Evolutionary conservation across 2,888 invertebrate species (phyloP), one percentile per base, ranked within the genome.

Genomic region (Barypeithes pellucidus): DNA sequence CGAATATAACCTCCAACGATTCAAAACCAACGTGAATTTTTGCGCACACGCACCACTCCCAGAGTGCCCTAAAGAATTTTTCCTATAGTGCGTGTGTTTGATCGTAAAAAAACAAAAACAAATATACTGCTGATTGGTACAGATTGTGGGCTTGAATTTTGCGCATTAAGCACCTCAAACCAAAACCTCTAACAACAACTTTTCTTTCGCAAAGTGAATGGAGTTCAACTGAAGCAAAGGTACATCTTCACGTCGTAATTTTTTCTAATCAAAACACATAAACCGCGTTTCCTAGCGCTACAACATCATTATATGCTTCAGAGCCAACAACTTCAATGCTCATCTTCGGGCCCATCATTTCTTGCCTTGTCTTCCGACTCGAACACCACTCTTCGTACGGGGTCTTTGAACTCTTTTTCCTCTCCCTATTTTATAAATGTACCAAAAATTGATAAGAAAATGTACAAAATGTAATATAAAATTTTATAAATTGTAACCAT

Each of bases 321-420:
- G 60, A 60, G 60, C 52, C 68, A 69, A 62, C 68, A 69, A 62
- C 68, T 69, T 61, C 61, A 47, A 60, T 47, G 68, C 65, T 65
- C 65, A 65, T 65, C 65, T 65, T 65, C 36, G 16, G n/a, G 61
- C 57, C 60, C 39, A 54, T 67, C 67, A 67, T 67, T 54, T 67
- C 57, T 57, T 67, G 54, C 67, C 18, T 57, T 57, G 67, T 67
- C 67, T 67, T 67, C 67, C 67, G 67, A 54, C 67, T 67, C 57
- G 52, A 41, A 67, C 54, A 57, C 57, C 41, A 54, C 57, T 67
- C 67, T 65, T 11, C 36, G 47, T n/a, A 36, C 24, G 67, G 67
- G 67, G 67, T 67, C 67, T 67, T 59, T 67, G 67, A 67, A 57
- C 61, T 33, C 22, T 59, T 47, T 39, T 22, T 24, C 39, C 39